These are phyloP conservation scores for Champsocephalus esox DNA, from an alignment of 2,797 vertebrate species.

Conservation along the genomic window DNA sequence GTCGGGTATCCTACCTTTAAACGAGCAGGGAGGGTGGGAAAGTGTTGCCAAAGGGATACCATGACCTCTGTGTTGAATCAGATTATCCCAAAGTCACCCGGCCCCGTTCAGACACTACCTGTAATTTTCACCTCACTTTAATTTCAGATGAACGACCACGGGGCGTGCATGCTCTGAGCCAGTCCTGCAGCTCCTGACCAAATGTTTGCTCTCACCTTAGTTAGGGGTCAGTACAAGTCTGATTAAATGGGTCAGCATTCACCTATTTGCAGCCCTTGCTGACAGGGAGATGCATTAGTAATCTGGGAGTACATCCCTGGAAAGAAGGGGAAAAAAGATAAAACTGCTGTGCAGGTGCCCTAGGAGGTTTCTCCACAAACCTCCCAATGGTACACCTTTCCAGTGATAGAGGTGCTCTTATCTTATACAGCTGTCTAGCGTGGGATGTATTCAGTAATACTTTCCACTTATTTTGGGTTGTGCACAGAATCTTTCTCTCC, in stretches of 20 bases:
- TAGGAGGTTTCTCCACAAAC: slow-evolving; percentile 63
- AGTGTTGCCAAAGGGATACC: slow-evolving; percentile 45
- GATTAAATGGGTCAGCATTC: slow-evolving; percentile 82
- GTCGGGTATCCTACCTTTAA: slow-evolving; percentile 43
- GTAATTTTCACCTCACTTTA: slow-evolving; percentile 23
- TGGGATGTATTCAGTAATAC: slow-evolving; percentile 48
- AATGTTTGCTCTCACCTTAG: slow-evolving; percentile 76
- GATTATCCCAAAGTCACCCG: slow-evolving; percentile 60
- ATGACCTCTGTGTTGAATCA: slow-evolving; percentile 62
- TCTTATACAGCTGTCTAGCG: slow-evolving; percentile 44
- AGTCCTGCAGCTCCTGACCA: slow-evolving; percentile 66
- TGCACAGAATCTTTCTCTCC: slow-evolving; percentile 22
- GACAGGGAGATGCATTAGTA: slow-evolving; percentile 83
- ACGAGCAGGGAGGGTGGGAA: slow-evolving; percentile 54
- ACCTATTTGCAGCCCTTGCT: slow-evolving; percentile 81
- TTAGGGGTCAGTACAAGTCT: slow-evolving; percentile 77
- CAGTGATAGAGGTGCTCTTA: slow-evolving; percentile 64
- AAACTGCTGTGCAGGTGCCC: slow-evolving; percentile 76
- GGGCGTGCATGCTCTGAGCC: slow-evolving; percentile 39
- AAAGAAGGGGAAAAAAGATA: slow-evolving; percentile 68
- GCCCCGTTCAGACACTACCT: slow-evolving; percentile 46
- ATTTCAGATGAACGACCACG: slow-evolving; percentile 49
- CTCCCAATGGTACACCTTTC: slow-evolving; percentile 61
- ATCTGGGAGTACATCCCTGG: slow-evolving; percentile 73
- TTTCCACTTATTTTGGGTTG: slow-evolving; percentile 42